A percentile compares a stretch with the other conserved stretches of the same genome.
These are phyloP conservation scores for Tangachromis dhanisi DNA, from an alignment of 2,113 vertebrate species.

Conservation along the genomic window DNA sequence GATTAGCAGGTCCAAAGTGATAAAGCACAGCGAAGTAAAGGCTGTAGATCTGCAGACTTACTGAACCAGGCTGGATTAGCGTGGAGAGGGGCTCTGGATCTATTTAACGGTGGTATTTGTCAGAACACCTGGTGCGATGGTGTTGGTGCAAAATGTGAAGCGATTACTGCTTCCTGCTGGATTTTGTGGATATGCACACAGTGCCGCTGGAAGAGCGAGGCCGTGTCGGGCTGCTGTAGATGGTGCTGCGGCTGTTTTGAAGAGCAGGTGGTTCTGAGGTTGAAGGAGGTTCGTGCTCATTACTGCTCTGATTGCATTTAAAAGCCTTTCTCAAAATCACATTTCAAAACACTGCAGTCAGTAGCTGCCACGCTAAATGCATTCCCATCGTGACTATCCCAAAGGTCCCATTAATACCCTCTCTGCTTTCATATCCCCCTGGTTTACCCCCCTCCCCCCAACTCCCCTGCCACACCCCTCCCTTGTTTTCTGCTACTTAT, in stretches of 20 bases:
- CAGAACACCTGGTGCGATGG: neutral
- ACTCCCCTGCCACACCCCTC: slow-evolving; percentile 8
- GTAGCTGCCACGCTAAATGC: neutral
- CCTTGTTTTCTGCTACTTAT: slow-evolving; percentile 1
- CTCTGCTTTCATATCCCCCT: neutral
- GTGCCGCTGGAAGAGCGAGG: neutral
- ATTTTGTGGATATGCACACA: neutral
- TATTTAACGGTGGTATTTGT: slow-evolving; percentile 16
- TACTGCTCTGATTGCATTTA: neutral
- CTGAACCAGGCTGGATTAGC: neutral
- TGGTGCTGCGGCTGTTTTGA: neutral
- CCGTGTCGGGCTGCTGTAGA: neutral
- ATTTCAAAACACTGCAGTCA: neutral
- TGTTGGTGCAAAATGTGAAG: neutral
- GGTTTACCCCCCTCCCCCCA: neutral
- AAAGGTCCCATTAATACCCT: slow-evolving; percentile 38
- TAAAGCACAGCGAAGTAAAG: slow-evolving; percentile 16
- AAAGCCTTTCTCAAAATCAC: slow-evolving; percentile 7
- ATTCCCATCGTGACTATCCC: neutral
- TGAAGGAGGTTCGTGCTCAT: neutral
- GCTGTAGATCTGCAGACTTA: slow-evolving; percentile 8
- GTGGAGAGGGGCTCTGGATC: neutral
- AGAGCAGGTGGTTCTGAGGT: slow-evolving; percentile 12
- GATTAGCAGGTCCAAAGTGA: slow-evolving; percentile 43
- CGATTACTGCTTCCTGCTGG: neutral